Conservation (phyloP, 2,113 vertebrate species). For the Cynopterus brachyotis region DNA sequence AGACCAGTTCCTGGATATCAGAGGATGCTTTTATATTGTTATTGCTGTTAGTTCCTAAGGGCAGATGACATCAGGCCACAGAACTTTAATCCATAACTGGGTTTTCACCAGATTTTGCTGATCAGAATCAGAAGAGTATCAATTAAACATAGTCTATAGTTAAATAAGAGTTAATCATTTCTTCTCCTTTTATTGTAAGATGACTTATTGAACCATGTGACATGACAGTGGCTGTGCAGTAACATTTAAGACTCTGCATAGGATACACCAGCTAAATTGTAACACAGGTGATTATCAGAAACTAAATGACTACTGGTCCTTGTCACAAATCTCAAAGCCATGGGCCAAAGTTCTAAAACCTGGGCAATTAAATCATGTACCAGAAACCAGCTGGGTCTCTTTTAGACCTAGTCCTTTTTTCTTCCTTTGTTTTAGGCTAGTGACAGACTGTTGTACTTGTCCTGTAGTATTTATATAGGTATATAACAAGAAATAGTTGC, state of each 20-base stretch:
- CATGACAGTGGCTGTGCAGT: neutral
- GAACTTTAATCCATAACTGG: neutral
- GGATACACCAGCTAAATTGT: neutral
- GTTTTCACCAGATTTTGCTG: neutral
- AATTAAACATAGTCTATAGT: neutral
- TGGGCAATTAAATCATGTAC: neutral
- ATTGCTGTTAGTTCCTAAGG: neutral
- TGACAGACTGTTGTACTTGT: neutral
- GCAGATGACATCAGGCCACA: neutral
- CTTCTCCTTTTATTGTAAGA: neutral
- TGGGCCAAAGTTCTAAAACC: neutral
- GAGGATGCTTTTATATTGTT: neutral
- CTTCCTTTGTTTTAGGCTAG: neutral
- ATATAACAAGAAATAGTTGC: neutral
- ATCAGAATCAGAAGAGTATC: neutral
- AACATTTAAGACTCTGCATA: neutral
- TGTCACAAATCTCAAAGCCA: neutral
- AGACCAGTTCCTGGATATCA: neutral
- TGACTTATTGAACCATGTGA: neutral
- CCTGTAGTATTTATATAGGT: neutral
- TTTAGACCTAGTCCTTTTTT: neutral
- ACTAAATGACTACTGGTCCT: neutral
- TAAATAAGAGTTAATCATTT: neutral
- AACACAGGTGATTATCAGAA: neutral
- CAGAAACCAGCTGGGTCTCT: neutral